Evolutionary conservation across 1,140 invertebrate genomes (phyloP).

Genomic region (Gryon sp.): DNA sequence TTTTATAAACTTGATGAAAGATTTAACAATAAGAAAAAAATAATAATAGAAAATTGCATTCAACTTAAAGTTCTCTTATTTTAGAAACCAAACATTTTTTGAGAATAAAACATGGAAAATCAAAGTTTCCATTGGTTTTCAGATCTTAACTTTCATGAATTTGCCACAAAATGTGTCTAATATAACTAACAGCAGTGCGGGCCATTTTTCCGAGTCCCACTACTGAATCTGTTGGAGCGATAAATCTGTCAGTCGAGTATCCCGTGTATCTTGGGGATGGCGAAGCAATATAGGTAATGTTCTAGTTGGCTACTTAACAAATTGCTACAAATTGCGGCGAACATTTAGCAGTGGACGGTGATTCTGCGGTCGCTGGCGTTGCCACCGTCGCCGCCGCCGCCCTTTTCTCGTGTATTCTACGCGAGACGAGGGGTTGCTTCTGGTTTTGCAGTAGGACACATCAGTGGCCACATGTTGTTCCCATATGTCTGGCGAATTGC

Average conservation of each 20-base stretch:
- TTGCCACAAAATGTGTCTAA: slow-evolving; percentile 41
- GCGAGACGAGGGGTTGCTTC: slow-evolving; percentile 54
- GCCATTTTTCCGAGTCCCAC: slow-evolving; percentile 34
- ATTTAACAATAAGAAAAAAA: no score
- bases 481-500: slow-evolving; percentile 62
- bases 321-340: slow-evolving; percentile 79
- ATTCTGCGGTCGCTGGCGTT: slow-evolving; percentile 55
- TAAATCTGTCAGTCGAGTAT: slow-evolving; percentile 72
- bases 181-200: slow-evolving; percentile 33
- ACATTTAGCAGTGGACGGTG: slow-evolving; percentile 72
- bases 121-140: no score
- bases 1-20: no score
- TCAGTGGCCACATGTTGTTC: slow-evolving; percentile 67
- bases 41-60: no score
- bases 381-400: slow-evolving; percentile 57
- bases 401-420: slow-evolving; percentile 57
- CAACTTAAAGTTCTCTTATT: no score
- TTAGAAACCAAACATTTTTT: no score
- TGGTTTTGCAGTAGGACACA: slow-evolving; percentile 59
- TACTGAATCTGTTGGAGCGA: slow-evolving; percentile 57
- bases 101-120: no score
- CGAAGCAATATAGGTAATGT: slow-evolving; percentile 78
- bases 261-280: slow-evolving; percentile 72
- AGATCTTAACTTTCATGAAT: slow-evolving; percentile 2
- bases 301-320: slow-evolving; percentile 79